phyloP scores from a whole-genome alignment of 2,888 invertebrate species.

The Spisula subtruncata region DNA sequence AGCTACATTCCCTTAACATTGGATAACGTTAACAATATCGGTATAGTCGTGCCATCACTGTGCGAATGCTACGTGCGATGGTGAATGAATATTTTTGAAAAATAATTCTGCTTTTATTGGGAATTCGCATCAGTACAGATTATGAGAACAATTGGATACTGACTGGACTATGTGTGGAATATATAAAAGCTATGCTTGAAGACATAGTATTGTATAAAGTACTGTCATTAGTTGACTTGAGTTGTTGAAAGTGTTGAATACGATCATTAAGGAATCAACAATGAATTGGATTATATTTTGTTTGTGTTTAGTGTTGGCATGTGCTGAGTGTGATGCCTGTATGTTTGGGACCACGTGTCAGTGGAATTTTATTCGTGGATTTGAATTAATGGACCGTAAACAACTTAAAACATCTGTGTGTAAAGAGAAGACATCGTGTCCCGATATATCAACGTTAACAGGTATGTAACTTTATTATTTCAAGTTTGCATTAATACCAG shows the following conservation, averaged over 20 bases:
- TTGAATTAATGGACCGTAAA: background rate
- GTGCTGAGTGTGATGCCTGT: background rate
- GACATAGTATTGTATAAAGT: background rate
- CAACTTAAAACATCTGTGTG: background rate
- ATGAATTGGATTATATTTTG: background rate
- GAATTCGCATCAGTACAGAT: background rate
- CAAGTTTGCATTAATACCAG: background rate
- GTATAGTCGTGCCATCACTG: background rate
- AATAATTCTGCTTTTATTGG: background rate
- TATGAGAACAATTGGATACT: background rate
- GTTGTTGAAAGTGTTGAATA: background rate
- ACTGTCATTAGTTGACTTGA: no score
- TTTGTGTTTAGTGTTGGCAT: background rate
- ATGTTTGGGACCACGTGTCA: background rate
- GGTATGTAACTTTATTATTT: background rate
- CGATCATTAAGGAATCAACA: background rate
- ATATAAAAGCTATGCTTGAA: background rate
- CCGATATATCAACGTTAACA: background rate
- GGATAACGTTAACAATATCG: background rate
- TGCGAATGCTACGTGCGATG: background rate
- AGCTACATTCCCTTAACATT: background rate
- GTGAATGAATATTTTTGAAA: slow-evolving; percentile 15
- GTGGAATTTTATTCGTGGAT: background rate
- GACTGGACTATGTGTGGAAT: background rate
- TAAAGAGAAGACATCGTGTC: background rate